Evolutionary conservation across 35 echinoderm and acorn worm species (phyloP).

Genomic region (Apostichopus parvimensis): DNA sequence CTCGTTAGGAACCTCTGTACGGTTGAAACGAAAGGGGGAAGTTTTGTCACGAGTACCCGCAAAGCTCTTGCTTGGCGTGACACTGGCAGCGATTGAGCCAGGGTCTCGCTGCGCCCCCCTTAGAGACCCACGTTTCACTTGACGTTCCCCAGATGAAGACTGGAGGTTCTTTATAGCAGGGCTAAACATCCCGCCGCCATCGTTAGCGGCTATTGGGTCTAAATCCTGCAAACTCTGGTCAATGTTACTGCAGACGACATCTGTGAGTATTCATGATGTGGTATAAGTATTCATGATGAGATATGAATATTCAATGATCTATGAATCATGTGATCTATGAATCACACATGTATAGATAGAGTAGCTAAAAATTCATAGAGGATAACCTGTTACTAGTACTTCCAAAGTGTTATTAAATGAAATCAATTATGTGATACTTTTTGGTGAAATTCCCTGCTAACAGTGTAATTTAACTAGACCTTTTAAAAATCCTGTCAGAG

Average conservation of each 20-base stretch:
- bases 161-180: background rate
- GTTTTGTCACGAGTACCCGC: slow-evolving; percentile 14
- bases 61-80: slow-evolving; percentile 43
- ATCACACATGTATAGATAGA: too few species aligned
- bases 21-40: slow-evolving; percentile 1
- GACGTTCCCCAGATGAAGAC: background rate
- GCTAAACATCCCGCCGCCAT: background rate
- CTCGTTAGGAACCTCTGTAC: slow-evolving; percentile 23
- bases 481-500: too few species aligned
- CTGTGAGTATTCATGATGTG: background rate
- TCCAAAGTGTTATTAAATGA: too few species aligned
- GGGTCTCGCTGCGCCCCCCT: background rate
- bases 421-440: too few species aligned
- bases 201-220: background rate
- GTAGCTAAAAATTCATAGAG: too few species aligned
- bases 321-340: too few species aligned
- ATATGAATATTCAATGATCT: too few species aligned
- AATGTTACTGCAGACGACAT: slow-evolving; percentile 39
- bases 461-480: too few species aligned
- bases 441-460: too few species aligned
- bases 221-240: slow-evolving; percentile 23
- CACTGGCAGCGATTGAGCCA: background rate
- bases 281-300: background rate
- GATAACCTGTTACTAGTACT: too few species aligned
- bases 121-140: slow-evolving; percentile 18